Conservation (phyloP, 2,888 invertebrate species). For the Drosophila quinaria region DNA sequence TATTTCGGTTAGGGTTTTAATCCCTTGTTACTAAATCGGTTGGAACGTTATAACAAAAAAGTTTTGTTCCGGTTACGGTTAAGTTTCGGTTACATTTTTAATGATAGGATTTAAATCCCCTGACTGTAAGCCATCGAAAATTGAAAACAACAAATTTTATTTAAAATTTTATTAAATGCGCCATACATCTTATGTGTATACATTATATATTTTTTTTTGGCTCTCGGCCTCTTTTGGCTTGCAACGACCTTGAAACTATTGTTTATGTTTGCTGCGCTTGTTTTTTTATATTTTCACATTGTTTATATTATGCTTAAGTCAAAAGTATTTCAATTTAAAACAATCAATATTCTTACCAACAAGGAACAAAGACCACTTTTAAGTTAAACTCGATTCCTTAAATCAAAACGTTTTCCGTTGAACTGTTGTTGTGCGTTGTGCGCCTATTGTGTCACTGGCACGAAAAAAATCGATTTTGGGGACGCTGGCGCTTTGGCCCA, state of each 20-base stretch:
- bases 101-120: too few relatives aligned
- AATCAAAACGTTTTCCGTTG: constrained; percentile 18
- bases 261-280: constrained; percentile 63
- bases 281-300: background rate
- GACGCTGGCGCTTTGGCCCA: constrained; percentile 57
- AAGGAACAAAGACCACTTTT: constrained; percentile 6
- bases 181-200: constrained; percentile 33
- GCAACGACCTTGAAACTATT: constrained; percentile 75
- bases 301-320: background rate
- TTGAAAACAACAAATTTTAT: background rate
- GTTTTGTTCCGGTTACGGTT: too few relatives aligned
- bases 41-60: too few relatives aligned
- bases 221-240: constrained; percentile 48
- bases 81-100: too few relatives aligned
- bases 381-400: constrained; percentile 6
- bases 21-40: too few relatives aligned
- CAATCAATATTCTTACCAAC: constrained; percentile 26
- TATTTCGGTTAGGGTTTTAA: too few relatives aligned
- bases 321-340: background rate
- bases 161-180: constrained; percentile 43
- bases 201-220: constrained; percentile 43
- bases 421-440: constrained; percentile 38
- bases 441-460: constrained; percentile 63
- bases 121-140: constrained; percentile 9
- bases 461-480: constrained; percentile 74